Evolutionary conservation across 2,797 vertebrate species (phyloP), one percentile per base, ranked within the genome.

Genomic region (Pantherophis vulpinus): DNA sequence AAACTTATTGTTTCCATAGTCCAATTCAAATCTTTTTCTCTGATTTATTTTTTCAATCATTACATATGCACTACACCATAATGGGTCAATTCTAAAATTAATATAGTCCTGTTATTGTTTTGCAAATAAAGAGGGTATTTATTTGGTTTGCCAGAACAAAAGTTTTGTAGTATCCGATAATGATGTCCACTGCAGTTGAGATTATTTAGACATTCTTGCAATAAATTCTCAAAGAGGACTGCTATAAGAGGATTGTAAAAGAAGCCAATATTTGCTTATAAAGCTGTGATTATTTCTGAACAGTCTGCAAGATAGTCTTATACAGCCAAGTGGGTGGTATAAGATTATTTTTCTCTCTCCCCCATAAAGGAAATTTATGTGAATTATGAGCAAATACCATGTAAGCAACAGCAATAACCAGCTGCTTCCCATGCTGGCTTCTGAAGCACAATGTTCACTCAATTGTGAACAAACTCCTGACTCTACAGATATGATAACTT

Each of bases 61-160:
- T 2, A 18, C 91, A 88, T 86, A 66, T 90, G 88, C 58, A 61
- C 79, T 63, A 88, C n/a, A 25, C 90, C 42, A 0, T 29, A 91
- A 91, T 29, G 32, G 8, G 90, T 95, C 92, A 93, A 87, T 86
- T 95, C 90, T 92, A 88, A 55, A 86, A 74, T 51, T 94, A 94
- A 91, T 54, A 91, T 51, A 95, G 88, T 94, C 42, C 93, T 3
- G 47, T 93, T 87, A 47, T 79, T 88, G 61, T 91, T 74, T 79
- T 74, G n/a, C 9, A 56, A 20, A 87, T 25, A 58, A 95, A 89
- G 18, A 9, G 86, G 93, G 91, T 91, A 70, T 91, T 0, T 93
- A 86, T 94, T 93, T 16, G n/a, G 0, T 92, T 92, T 93, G 88
- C 92, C 93, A 94, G 61, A 70, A 79, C n/a, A 87, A 92, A 91